phyloP scores from a whole-genome alignment of 1,140 invertebrate genomes.

The Drosophila pachea region DNA sequence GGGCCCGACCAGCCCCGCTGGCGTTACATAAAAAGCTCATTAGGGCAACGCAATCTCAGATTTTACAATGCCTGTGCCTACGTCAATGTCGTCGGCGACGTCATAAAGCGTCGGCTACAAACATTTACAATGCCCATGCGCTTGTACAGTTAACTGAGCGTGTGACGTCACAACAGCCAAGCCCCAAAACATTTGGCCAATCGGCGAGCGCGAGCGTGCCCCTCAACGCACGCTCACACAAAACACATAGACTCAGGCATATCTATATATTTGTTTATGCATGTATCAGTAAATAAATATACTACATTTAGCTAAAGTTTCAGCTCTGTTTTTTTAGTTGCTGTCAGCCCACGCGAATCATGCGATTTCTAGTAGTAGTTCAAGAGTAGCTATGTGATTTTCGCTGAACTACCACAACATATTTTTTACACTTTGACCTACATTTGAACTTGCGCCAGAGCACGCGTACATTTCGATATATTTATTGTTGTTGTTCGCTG shows the following conservation, averaged over 20 bases:
- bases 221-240: slow-evolving; percentile 17
- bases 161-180: slow-evolving; percentile 71
- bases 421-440: slow-evolving; percentile 57
- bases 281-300: slow-evolving; percentile 9
- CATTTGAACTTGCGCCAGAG: slow-evolving; percentile 69
- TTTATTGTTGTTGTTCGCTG: slow-evolving; percentile 2
- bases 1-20: slow-evolving; percentile 24
- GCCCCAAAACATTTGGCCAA: slow-evolving; percentile 70
- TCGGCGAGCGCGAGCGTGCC: slow-evolving; percentile 57
- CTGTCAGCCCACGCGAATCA: slow-evolving; percentile 58
- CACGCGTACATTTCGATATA: slow-evolving; percentile 41
- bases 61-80: slow-evolving; percentile 10
- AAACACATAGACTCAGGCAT: neutral
- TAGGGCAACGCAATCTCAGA: slow-evolving; percentile 33
- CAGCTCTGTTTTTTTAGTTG: slow-evolving; percentile 38
- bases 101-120: slow-evolving; percentile 48
- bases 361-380: slow-evolving; percentile 54
- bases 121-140: slow-evolving; percentile 28
- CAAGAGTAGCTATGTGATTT: slow-evolving; percentile 61
- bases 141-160: slow-evolving; percentile 32
- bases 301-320: slow-evolving; percentile 40
- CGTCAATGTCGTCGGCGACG: slow-evolving; percentile 53
- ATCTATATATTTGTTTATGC: slow-evolving; percentile 6
- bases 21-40: slow-evolving; percentile 63
- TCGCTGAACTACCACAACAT: slow-evolving; percentile 53